These are phyloP conservation scores for Diplodus sargus DNA, from an alignment of 2,797 vertebrate species.

Conservation along the genomic window DNA sequence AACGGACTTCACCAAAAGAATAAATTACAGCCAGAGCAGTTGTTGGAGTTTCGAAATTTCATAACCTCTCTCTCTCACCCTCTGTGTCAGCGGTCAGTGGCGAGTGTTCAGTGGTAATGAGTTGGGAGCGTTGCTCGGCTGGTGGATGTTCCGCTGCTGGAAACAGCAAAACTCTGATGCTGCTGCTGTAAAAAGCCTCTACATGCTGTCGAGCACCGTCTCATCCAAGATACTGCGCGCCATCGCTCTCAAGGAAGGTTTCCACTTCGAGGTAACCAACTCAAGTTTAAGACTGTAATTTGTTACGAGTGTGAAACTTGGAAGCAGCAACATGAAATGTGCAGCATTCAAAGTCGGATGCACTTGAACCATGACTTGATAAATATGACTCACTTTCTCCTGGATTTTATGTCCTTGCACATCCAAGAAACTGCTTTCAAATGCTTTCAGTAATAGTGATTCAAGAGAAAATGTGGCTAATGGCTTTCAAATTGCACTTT, in stretches of 20 bases:
- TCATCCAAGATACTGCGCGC: slow-evolving; percentile 98
- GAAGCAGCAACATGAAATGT: background rate
- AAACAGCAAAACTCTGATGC: slow-evolving; percentile 85
- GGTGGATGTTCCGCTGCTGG: slow-evolving; percentile 98
- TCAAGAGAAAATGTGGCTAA: background rate
- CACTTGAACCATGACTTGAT: no score
- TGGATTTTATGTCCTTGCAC: background rate
- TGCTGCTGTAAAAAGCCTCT: slow-evolving; percentile 87
- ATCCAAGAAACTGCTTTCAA: background rate
- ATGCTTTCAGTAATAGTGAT: background rate
- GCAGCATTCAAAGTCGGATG: background rate
- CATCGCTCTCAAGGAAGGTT: slow-evolving; percentile 96
- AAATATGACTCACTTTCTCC: background rate
- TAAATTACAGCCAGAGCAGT: background rate
- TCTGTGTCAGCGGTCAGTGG: slow-evolving; percentile 89
- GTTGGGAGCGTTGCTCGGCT: slow-evolving; percentile 93
- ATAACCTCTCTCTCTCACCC: slow-evolving; percentile 7
- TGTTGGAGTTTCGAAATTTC: background rate
- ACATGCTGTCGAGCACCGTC: slow-evolving; percentile 97
- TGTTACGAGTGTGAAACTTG: background rate
- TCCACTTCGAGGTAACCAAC: slow-evolving; percentile 94
- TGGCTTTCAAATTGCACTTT: background rate
- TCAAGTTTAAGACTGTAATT: background rate
- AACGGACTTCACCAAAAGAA: background rate
- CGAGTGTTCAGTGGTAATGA: slow-evolving; percentile 97